These are phyloP conservation scores for Leptinotarsa undecemlineata DNA, from an alignment of 1,140 invertebrate genomes.

Conservation along the genomic window DNA sequence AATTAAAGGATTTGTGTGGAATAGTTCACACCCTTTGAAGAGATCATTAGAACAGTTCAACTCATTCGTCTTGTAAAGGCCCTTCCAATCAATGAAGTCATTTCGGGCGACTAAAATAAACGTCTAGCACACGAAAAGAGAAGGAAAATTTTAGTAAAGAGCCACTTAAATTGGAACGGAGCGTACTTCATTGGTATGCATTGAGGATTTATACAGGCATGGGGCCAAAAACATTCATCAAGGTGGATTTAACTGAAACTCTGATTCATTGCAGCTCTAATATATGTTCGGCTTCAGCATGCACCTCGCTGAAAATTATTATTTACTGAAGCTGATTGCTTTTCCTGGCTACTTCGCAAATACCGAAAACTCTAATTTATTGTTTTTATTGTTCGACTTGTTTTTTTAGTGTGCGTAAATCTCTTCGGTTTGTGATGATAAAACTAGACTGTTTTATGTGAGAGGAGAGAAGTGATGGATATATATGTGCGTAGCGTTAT, in stretches of 20 bases:
- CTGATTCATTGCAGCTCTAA: conserved; percentile 55
- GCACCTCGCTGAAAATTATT: conserved; percentile 51
- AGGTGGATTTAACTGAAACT: conserved; percentile 57
- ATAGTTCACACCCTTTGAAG: too few species aligned
- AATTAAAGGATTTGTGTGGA: too few species aligned
- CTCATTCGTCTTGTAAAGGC: too few species aligned
- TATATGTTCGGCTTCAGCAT: conserved; percentile 53
- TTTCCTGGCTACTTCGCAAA: conserved; percentile 40
- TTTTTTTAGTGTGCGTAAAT: conserved; percentile 7
- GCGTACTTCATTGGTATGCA: conserved; percentile 56
- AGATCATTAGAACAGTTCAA: too few species aligned
- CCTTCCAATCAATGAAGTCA: not conserved
- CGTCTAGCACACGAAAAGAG: conserved; percentile 32
- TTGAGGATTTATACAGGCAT: conserved; percentile 57
- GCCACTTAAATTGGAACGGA: conserved; percentile 48
- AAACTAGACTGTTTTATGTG: not conserved
- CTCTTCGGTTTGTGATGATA: not conserved
- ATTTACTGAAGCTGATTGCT: conserved; percentile 52
- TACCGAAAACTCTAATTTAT: conserved; percentile 32
- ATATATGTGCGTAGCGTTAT: not conserved
- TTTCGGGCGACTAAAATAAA: conserved; percentile 14
- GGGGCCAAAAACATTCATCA: conserved; percentile 57
- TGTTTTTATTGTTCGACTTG: conserved; percentile 26
- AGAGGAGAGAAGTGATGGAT: not conserved
- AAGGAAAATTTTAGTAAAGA: conserved; percentile 37